Conservation (phyloP, 2,888 invertebrate species). For the Tachina fera region DNA sequence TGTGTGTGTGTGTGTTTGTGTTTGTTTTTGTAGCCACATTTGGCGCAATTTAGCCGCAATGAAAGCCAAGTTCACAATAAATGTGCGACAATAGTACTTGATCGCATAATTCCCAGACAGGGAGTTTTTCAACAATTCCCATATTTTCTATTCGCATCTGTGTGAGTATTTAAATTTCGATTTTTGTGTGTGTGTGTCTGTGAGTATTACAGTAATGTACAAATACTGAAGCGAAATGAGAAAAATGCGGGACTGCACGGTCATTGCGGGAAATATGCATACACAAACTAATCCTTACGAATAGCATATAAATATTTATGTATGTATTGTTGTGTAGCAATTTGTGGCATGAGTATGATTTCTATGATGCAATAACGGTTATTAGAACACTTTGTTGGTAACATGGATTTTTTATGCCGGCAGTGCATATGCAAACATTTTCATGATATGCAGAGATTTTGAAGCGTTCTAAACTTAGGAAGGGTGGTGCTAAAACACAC, state of each 20-base stretch:
- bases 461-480: constrained; percentile 20
- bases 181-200: not conserved
- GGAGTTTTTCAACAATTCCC: constrained; percentile 58
- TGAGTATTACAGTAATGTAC: not conserved
- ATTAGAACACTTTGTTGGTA: constrained; percentile 59
- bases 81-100: constrained; percentile 74
- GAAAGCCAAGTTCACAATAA: constrained; percentile 74
- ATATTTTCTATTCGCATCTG: not conserved
- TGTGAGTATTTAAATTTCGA: not conserved
- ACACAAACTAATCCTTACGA: constrained; percentile 17
- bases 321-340: not conserved
- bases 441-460: not conserved
- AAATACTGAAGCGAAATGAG: constrained; percentile 14
- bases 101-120: constrained; percentile 78
- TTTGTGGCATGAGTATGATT: constrained; percentile 32
- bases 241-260: not conserved
- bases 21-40: constrained; percentile 70
- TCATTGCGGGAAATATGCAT: constrained; percentile 1
- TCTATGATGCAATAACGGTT: constrained; percentile 39
- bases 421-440: not conserved
- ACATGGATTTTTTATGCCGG: constrained; percentile 3
- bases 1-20: constrained; percentile 38
- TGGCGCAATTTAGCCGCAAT: constrained; percentile 73
- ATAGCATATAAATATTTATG: constrained; percentile 60
- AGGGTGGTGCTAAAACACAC: too few relatives aligned